These are phyloP conservation scores for Corydoras maculifer DNA, from an alignment of 2,113 vertebrate genomes.

Conservation along the genomic window DNA sequence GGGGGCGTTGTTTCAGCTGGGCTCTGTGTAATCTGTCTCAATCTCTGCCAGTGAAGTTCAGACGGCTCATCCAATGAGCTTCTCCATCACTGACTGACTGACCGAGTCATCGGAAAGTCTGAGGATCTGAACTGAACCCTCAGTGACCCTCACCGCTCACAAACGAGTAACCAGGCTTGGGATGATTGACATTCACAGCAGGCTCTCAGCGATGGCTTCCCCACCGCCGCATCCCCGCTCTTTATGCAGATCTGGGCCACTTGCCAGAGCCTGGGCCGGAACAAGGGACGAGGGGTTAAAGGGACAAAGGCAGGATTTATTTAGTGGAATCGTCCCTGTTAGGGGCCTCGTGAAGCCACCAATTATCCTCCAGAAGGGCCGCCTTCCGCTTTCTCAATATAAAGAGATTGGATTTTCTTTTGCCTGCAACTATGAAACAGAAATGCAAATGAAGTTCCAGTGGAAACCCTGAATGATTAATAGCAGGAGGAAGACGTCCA, in stretches of 20 bases:
- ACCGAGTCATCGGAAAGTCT: constrained; percentile 15
- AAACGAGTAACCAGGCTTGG: constrained; percentile 32
- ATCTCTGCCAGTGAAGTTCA: too few relatives aligned
- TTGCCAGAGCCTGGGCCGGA: constrained; percentile 35
- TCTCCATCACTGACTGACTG: constrained; percentile 2
- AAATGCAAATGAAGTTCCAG: constrained; percentile 12
- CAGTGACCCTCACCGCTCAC: constrained; percentile 25
- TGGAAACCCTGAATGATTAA: constrained; percentile 5
- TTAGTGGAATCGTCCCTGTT: constrained; percentile 30
- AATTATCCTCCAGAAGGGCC: constrained; percentile 29
- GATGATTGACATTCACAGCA: constrained; percentile 45
- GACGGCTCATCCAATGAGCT: too few relatives aligned
- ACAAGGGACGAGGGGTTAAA: constrained; percentile 31
- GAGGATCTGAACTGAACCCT: constrained; percentile 1
- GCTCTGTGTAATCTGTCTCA: too few relatives aligned
- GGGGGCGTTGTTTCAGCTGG: too few relatives aligned
- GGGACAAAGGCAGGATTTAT: constrained; percentile 36
- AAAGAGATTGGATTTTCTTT: constrained; percentile 1
- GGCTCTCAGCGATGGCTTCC: constrained; percentile 27
- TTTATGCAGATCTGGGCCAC: constrained; percentile 45
- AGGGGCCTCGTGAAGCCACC: background rate
- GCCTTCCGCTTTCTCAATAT: constrained; percentile 1
- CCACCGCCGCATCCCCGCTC: constrained; percentile 21
- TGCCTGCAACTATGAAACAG: constrained; percentile 2
- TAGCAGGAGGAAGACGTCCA: background rate